Base-by-base conservation (phyloP, 2,888 invertebrate species). In the Cheilosia soror region DNA sequence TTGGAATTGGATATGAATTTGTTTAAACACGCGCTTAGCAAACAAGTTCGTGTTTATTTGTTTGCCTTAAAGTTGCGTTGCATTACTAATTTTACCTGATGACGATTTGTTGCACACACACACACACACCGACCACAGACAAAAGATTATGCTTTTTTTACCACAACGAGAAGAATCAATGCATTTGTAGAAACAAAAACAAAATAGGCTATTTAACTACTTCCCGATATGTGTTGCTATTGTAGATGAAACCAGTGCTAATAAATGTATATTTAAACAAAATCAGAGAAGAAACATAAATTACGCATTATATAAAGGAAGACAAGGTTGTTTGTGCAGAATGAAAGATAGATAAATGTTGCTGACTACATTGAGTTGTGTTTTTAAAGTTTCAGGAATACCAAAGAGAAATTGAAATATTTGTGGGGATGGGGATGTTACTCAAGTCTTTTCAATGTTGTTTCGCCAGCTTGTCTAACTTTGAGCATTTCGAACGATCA, bases 1-100 rank as follows among this genome's bases (percentile, higher is more conserved):
- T 97, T 90, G 98, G 97, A 42, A 94, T 97, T 88, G 97, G 97
- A 37, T 94, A 96, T 66, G 95, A 96, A 89, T 97, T 97, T 92
- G 93, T 97, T 88, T 97, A 94, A 93, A 15, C 20, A 20, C 9
- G 44, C 25, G 1, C 11, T 13, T 20, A 2, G 40, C 29, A 40
- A 15, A 42, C 11, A 1, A 7, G 44, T 42, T 31, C 25, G 9
- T 49, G 42, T 66, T 62, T 13, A 13, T 57, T 49, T 60, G 47
- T 75, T 51, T 57, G 81, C 58, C 58, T 76, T 69, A 40, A 58
- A 76, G 29, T 49, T 57, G 53, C 55, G 55, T 65, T 62, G 42
- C 42, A 44, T 15, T 76, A 71, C 81, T 44, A 37, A 42, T 69
- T 65, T 58, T 68, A 73, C 68, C 82, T 78, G 68, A 63, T 13